These are phyloP conservation scores for Peribatodes rhomboidaria DNA, from an alignment of 2,888 invertebrate species.

Conservation along the genomic window DNA sequence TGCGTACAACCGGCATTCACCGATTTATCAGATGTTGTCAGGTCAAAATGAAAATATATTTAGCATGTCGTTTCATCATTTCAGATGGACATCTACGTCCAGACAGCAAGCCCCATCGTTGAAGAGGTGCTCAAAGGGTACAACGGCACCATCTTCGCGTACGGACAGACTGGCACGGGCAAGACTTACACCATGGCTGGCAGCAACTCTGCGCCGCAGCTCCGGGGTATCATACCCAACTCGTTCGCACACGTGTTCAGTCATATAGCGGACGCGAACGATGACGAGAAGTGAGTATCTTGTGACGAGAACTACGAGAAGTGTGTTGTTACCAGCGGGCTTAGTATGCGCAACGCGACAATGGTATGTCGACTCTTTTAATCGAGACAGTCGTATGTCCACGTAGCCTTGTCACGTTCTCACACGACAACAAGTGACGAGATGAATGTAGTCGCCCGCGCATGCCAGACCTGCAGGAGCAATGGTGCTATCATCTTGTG, in stretches of 20 bases:
- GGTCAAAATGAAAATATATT: too few relatives aligned
- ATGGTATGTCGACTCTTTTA: too few relatives aligned
- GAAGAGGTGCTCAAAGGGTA: slow-evolving; percentile 98
- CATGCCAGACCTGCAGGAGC: neutral
- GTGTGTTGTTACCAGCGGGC: too few relatives aligned
- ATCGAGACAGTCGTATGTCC: too few relatives aligned
- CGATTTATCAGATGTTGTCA: too few relatives aligned
- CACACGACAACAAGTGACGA: too few relatives aligned
- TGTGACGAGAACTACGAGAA: neutral
- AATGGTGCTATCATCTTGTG: too few relatives aligned
- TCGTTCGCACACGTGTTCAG: slow-evolving; percentile 99
- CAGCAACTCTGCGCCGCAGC: slow-evolving; percentile 93
- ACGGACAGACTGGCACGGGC: slow-evolving; percentile 98
- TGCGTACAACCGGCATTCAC: too few relatives aligned
- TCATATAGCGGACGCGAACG: slow-evolving; percentile 97
- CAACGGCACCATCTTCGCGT: slow-evolving; percentile 97
- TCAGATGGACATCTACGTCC: slow-evolving; percentile 97
- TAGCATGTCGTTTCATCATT: slow-evolving; percentile 42
- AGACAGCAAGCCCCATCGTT: slow-evolving; percentile 98
- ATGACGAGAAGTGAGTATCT: slow-evolving; percentile 92
- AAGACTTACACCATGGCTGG: slow-evolving; percentile 99
- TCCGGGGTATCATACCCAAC: slow-evolving; percentile 98
- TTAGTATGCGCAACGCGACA: too few relatives aligned
- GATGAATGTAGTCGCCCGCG: neutral
- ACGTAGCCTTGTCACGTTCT: too few relatives aligned